These are phyloP conservation scores for Planiliza haematocheilus DNA, from an alignment of 2,113 vertebrate genomes.

Conservation along the genomic window DNA sequence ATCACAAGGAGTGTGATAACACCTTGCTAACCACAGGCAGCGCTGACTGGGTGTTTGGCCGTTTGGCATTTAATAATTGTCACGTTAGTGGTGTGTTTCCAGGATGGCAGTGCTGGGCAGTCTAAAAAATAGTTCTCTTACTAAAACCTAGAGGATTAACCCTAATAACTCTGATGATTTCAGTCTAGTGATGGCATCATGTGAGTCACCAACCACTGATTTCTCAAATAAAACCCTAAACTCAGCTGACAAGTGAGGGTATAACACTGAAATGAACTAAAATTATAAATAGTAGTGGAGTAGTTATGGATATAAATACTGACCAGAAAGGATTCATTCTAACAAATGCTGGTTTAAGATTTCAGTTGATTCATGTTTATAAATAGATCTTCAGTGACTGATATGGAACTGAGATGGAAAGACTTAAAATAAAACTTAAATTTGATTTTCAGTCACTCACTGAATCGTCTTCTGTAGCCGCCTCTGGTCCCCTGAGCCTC, in stretches of 20 bases:
- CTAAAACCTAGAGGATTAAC: too few species aligned
- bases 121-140: neutral
- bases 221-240: too few species aligned
- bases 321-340: too few species aligned
- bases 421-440: neutral
- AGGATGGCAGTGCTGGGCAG: neutral
- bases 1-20: slow-evolving; percentile 34
- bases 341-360: neutral
- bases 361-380: neutral
- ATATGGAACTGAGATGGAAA: neutral
- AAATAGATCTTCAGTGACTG: neutral
- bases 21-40: slow-evolving; percentile 16
- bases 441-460: slow-evolving; percentile 67
- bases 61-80: slow-evolving; percentile 26
- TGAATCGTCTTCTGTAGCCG: slow-evolving; percentile 74
- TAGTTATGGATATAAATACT: too few species aligned
- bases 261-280: too few species aligned
- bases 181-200: too few species aligned
- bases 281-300: too few species aligned
- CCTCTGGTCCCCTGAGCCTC: slow-evolving; percentile 79
- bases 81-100: slow-evolving; percentile 32
- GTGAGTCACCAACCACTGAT: too few species aligned
- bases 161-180: neutral
- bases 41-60: slow-evolving; percentile 3
- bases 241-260: too few species aligned